Conservation (phyloP, 2,797 vertebrate genomes). For the Triplophysa bombifrons region DNA sequence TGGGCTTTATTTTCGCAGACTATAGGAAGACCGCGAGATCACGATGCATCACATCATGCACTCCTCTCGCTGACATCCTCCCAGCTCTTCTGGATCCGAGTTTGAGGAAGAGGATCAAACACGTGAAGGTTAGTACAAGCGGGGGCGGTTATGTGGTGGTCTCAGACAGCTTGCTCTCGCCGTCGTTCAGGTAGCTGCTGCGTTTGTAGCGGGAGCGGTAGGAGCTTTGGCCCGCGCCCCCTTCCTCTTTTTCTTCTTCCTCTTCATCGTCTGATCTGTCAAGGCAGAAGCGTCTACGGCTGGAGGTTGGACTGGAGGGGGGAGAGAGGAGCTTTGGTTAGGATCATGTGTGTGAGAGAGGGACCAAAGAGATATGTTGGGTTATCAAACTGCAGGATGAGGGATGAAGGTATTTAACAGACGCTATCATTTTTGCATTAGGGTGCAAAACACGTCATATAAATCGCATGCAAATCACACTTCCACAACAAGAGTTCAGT, state of each 20-base stretch:
- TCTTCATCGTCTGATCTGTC: constrained; percentile 89
- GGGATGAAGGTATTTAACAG: constrained; percentile 8
- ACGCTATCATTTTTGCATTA: background rate
- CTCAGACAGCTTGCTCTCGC: constrained; percentile 74
- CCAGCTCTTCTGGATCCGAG: constrained; percentile 21
- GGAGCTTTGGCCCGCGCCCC: constrained; percentile 65
- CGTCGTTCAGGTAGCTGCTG: constrained; percentile 77
- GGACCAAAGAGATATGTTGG: constrained; percentile 17
- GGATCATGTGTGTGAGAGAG: background rate
- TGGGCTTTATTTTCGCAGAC: constrained; percentile 41
- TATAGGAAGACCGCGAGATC: background rate
- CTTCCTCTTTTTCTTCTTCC: constrained; percentile 82
- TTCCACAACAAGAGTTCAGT: background rate
- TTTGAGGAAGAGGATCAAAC: constrained; percentile 40
- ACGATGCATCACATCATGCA: constrained; percentile 41
- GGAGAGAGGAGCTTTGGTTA: constrained; percentile 40
- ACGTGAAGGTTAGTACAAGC: constrained; percentile 33
- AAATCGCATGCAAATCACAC: constrained; percentile 32
- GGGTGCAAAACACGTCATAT: background rate
- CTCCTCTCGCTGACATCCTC: constrained; percentile 12
- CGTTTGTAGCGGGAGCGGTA: constrained; percentile 71
- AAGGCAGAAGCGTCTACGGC: constrained; percentile 77
- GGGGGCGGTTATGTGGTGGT: constrained; percentile 71
- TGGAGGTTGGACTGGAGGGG: constrained; percentile 79
- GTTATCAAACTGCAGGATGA: constrained; percentile 13